These are phyloP conservation scores for Blastobasis adustella DNA, from an alignment of 2,888 invertebrate species.

Conservation along the genomic window DNA sequence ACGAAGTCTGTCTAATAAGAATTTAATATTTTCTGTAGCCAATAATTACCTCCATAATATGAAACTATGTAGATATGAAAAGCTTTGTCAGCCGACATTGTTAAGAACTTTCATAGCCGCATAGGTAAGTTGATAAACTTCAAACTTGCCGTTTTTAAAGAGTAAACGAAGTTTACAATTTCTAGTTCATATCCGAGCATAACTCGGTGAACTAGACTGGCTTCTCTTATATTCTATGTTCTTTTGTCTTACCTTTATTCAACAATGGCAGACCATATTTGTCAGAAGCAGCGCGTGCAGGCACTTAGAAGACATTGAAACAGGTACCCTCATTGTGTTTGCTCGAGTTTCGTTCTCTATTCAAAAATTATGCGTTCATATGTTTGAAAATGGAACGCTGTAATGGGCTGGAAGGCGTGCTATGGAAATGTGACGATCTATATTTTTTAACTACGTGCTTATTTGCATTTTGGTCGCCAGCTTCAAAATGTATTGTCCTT, in stretches of 20 bases:
- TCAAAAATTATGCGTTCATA: slow-evolving; percentile 53
- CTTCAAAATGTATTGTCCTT: slow-evolving; percentile 13
- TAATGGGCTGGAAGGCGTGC: slow-evolving; percentile 33
- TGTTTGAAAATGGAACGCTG: slow-evolving; percentile 45
- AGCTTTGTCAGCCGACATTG: background rate
- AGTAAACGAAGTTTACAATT: slow-evolving; percentile 3
- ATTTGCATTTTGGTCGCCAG: slow-evolving; percentile 31
- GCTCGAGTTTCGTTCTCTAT: slow-evolving; percentile 52
- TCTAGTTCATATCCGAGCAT: slow-evolving; percentile 7
- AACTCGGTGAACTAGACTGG: slow-evolving; percentile 24
- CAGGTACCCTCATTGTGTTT: slow-evolving; percentile 47
- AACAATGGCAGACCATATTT: slow-evolving; percentile 53
- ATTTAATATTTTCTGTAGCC: no score
- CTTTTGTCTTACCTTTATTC: slow-evolving; percentile 51
- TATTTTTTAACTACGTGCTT: slow-evolving; percentile 22
- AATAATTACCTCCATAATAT: no score
- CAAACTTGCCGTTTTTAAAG: no score
- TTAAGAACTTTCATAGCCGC: background rate
- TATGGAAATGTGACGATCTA: slow-evolving; percentile 42
- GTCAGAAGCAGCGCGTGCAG: slow-evolving; percentile 46
- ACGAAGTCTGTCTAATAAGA: no score
- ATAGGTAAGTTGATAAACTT: no score
- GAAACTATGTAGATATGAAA: no score
- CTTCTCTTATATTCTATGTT: slow-evolving; percentile 38
- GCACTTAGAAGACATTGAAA: slow-evolving; percentile 50